Percentiles rank a stretch among this genome's conserved stretches.
Evolutionary conservation across 2,113 vertebrate species (phyloP).

Genomic region (Chloropsis hardwickii): DNA sequence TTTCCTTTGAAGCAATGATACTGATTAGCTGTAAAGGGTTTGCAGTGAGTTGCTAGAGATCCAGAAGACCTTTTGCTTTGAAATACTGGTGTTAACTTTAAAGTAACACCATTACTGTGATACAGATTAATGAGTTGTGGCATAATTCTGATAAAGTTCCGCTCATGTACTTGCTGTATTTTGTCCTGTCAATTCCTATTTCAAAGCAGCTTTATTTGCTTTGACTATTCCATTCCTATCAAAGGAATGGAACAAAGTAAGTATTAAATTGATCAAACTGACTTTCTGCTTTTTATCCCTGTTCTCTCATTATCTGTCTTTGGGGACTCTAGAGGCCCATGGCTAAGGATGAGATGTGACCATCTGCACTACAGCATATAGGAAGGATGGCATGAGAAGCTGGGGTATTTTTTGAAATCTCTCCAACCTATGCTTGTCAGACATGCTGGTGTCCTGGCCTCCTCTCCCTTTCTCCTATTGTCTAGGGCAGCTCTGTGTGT

Average conservation of each 20-base stretch:
- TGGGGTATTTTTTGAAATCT: background rate
- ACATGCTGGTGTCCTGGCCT: background rate
- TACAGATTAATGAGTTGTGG: background rate
- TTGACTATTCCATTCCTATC: background rate
- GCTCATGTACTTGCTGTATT: background rate
- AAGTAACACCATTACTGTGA: conserved; percentile 28
- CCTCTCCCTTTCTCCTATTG: background rate
- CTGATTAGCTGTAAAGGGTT: conserved; percentile 61
- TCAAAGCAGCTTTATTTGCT: conserved; percentile 41
- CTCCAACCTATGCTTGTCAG: background rate
- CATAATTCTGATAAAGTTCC: conserved; percentile 34
- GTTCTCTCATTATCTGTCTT: background rate
- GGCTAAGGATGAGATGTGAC: background rate
- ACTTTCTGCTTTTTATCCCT: conserved; percentile 16
- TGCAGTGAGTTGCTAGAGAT: conserved; percentile 3
- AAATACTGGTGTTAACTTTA: conserved; percentile 41
- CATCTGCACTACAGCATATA: background rate
- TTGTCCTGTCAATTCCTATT: conserved; percentile 23
- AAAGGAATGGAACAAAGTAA: conserved; percentile 26
- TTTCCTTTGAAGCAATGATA: conserved; percentile 73
- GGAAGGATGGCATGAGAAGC: background rate
- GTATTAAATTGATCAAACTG: conserved; percentile 11
- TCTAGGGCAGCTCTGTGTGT: background rate
- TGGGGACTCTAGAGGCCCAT: background rate
- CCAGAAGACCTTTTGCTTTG: conserved; percentile 59